A percentile compares a stretch with the other conserved stretches of the same genome.
Evolutionary conservation across 2,113 vertebrate genomes (phyloP).

Genomic region (Pteronura brasiliensis): DNA sequence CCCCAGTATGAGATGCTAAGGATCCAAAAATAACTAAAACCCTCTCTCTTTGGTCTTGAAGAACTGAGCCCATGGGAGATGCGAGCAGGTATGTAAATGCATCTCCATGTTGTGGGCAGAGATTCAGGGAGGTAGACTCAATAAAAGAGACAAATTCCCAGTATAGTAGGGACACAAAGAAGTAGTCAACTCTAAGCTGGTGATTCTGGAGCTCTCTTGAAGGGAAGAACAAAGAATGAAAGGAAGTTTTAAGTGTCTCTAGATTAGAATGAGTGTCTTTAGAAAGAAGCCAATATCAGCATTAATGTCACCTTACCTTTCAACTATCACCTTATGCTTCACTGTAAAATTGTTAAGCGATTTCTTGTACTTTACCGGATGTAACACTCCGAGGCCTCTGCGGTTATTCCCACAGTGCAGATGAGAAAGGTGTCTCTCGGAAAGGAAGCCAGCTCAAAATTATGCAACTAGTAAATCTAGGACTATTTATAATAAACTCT

Average conservation of each 20-base stretch:
- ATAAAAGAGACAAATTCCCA: background rate
- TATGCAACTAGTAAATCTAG: background rate
- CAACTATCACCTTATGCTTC: background rate
- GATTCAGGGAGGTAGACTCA: background rate
- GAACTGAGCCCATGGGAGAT: background rate
- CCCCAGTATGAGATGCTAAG: background rate
- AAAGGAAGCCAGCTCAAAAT: background rate
- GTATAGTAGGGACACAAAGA: background rate
- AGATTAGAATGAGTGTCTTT: background rate
- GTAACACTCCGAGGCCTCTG: background rate
- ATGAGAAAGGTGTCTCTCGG: background rate
- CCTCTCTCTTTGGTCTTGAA: background rate
- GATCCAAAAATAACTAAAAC: background rate
- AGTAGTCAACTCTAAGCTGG: background rate
- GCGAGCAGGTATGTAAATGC: background rate
- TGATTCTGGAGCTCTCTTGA: background rate
- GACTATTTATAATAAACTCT: background rate
- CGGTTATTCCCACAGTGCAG: background rate
- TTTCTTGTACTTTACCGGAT: background rate
- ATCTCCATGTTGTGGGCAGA: background rate
- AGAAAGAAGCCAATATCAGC: background rate
- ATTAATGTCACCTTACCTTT: background rate
- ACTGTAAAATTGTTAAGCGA: background rate
- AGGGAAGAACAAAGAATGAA: background rate
- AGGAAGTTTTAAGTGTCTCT: background rate